A percentile compares a stretch with the other conserved stretches of the same genome.
Evolutionary conservation across 2,113 vertebrate species (phyloP).

Genomic region (Elephas maximus): DNA sequence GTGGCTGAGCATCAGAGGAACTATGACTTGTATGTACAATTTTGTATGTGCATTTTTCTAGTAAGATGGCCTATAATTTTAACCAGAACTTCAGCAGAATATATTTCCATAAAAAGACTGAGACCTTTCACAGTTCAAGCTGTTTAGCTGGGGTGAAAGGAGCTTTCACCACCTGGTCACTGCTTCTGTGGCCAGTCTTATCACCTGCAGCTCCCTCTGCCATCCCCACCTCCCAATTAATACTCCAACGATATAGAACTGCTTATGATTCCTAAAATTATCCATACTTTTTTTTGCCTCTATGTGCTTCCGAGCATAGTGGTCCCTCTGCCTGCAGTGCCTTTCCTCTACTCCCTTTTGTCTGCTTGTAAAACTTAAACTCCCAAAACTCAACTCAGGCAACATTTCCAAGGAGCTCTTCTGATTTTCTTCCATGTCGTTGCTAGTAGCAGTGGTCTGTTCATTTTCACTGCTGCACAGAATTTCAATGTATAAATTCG

Average conservation of each 20-base stretch:
- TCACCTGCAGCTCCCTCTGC: background rate
- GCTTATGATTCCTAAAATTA: background rate
- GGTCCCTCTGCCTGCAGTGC: background rate
- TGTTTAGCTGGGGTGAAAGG: background rate
- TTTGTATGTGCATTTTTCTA: background rate
- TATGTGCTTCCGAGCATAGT: background rate
- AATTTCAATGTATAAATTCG: no score
- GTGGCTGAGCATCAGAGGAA: background rate
- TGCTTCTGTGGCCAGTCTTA: background rate
- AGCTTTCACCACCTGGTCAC: background rate
- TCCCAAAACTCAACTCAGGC: background rate
- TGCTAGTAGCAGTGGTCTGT: background rate
- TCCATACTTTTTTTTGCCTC: background rate
- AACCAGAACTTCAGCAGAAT: background rate
- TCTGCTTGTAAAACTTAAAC: conserved; percentile 22
- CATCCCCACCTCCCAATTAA: background rate
- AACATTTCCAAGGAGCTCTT: conserved; percentile 18
- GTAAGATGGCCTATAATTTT: background rate
- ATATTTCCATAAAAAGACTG: conserved; percentile 35
- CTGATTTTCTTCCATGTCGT: background rate
- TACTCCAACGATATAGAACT: background rate
- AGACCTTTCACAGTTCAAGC: background rate
- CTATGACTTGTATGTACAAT: background rate
- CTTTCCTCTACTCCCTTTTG: background rate
- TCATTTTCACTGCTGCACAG: no score